Evolutionary conservation across 1,140 invertebrate genomes (phyloP).

Genomic region (Tetramorium parvispinum): DNA sequence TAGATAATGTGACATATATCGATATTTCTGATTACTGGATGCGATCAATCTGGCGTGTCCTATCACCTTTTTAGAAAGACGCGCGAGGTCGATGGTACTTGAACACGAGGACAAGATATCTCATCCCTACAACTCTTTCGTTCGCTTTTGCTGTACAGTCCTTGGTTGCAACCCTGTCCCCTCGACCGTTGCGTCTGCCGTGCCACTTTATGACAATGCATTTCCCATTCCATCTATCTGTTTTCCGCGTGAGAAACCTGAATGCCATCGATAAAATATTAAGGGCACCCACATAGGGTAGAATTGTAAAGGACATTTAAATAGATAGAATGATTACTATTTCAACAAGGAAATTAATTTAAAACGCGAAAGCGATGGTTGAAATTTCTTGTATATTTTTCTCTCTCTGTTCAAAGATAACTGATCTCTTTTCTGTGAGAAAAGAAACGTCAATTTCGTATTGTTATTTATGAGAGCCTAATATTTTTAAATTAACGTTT

Average conservation of each 20-base stretch:
- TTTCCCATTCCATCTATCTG: slow-evolving; percentile 52
- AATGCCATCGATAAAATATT: slow-evolving; percentile 73
- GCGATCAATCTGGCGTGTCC: slow-evolving; percentile 74
- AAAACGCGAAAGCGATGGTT: not conserved
- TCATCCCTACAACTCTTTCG: slow-evolving; percentile 63
- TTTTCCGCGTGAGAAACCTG: slow-evolving; percentile 63
- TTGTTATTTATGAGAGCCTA: not conserved
- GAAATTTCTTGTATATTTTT: not conserved
- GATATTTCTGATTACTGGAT: slow-evolving; percentile 65
- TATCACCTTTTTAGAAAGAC: slow-evolving; percentile 75
- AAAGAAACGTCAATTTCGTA: not conserved
- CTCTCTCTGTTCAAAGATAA: not conserved
- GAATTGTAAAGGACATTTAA: slow-evolving; percentile 38
- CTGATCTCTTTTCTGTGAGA: not conserved
- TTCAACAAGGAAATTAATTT: slow-evolving; percentile 13
- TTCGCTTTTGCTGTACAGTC: slow-evolving; percentile 36
- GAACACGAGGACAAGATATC: slow-evolving; percentile 71
- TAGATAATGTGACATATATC: not conserved
- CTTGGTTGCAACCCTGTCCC: slow-evolving; percentile 39
- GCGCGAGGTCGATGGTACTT: slow-evolving; percentile 73
- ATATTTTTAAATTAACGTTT: not conserved
- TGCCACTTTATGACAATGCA: slow-evolving; percentile 75
- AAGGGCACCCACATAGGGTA: slow-evolving; percentile 61
- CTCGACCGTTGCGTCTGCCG: slow-evolving; percentile 31
- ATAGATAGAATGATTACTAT: not conserved